A percentile compares a stretch with the other conserved stretches of the same genome.
Evolutionary conservation across 2,888 invertebrate species (phyloP).

Genomic region (Philaethria dido): DNA sequence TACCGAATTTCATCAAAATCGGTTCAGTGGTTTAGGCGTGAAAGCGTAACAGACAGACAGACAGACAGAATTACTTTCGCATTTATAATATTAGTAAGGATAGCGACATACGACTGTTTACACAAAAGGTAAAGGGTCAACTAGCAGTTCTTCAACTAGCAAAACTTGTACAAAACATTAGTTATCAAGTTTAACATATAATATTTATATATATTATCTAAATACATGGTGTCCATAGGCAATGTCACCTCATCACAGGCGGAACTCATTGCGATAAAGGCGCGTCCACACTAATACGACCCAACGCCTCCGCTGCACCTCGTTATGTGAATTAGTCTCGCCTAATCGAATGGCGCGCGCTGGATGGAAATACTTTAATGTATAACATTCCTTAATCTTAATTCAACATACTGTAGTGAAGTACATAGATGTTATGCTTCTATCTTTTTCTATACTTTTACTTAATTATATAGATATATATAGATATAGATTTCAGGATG

Average conservation of each 20-base stretch:
- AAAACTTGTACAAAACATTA: not conserved
- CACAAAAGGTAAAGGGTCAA: too few relatives aligned
- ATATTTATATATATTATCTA: not conserved
- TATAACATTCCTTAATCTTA: conserved; percentile 30
- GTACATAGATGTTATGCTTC: too few relatives aligned
- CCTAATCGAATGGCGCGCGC: conserved; percentile 53
- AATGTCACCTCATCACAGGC: conserved; percentile 39
- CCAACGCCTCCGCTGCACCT: conserved; percentile 56
- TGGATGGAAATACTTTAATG: conserved; percentile 36
- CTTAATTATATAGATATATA: too few relatives aligned
- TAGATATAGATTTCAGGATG: too few relatives aligned
- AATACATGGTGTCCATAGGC: conserved; percentile 21
- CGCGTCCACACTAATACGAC: conserved; percentile 53
- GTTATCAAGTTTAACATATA: not conserved
- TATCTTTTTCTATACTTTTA: too few relatives aligned
- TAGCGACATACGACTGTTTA: too few relatives aligned
- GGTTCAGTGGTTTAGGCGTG: too few relatives aligned
- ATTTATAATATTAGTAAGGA: too few relatives aligned
- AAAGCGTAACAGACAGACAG: too few relatives aligned
- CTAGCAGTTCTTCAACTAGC: too few relatives aligned
- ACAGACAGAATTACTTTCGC: too few relatives aligned
- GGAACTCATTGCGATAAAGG: conserved; percentile 46
- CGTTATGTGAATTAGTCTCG: conserved; percentile 64
- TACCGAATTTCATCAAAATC: too few relatives aligned
- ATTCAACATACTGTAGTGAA: not conserved